Evolutionary conservation across 2,113 vertebrate species (phyloP).

Genomic region (Cyphomyrus discorhynchus): DNA sequence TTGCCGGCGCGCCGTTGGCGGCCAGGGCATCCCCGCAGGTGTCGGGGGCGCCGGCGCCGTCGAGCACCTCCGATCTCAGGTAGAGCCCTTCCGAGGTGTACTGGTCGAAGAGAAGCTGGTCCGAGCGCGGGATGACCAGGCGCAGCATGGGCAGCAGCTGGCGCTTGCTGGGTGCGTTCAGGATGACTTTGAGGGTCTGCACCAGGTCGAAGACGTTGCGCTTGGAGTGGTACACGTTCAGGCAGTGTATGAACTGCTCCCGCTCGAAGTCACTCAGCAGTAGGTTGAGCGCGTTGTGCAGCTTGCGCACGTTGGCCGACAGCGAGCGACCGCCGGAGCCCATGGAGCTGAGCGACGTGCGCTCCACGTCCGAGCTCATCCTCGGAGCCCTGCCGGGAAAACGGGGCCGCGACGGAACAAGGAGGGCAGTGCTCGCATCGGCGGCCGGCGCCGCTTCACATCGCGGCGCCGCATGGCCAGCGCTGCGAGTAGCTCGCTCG

Average conservation of each 20-base stretch:
- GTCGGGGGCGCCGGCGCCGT: conserved; percentile 51
- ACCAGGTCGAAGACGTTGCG: conserved; percentile 95
- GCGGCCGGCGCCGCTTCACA: conserved; percentile 24
- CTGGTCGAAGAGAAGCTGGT: conserved; percentile 94
- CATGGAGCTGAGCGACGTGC: conserved; percentile 75
- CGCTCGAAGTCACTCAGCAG: conserved; percentile 84
- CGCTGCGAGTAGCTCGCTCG: conserved; percentile 20
- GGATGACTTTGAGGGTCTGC: conserved; percentile 81
- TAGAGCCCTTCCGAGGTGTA: conserved; percentile 92
- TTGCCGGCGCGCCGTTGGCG: conserved; percentile 41
- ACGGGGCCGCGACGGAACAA: conserved; percentile 39
- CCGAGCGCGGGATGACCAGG: conserved; percentile 87
- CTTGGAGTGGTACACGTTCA: conserved; percentile 88
- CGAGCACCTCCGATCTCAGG: conserved; percentile 60
- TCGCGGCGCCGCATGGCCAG: conserved; percentile 37
- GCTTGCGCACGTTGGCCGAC: conserved; percentile 85
- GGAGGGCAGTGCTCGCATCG: conserved; percentile 28
- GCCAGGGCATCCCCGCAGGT: conserved; percentile 43
- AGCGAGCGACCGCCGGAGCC: conserved; percentile 73
- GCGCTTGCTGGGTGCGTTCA: conserved; percentile 80
- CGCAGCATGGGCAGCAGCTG: conserved; percentile 91
- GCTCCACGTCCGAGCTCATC: conserved; percentile 79
- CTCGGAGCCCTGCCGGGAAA: conserved; percentile 46
- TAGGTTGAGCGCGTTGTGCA: conserved; percentile 85
- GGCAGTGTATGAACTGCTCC: conserved; percentile 92